Conservation (phyloP, 2,113 vertebrate genomes). For the Myanophis thanlyinensis region DNA sequence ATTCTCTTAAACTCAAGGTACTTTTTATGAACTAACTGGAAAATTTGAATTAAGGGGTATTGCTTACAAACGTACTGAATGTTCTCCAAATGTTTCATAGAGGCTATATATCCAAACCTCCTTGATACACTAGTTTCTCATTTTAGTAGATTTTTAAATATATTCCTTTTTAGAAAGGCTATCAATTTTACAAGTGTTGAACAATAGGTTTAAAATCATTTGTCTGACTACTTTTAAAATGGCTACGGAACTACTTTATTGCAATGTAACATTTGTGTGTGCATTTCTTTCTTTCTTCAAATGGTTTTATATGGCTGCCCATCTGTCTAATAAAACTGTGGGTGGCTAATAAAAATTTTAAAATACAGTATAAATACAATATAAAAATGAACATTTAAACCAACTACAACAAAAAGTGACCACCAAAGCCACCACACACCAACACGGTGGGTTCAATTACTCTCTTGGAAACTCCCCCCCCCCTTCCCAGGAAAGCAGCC, state of each 20-base stretch:
- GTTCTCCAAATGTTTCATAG: too few species aligned
- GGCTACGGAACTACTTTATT: not conserved
- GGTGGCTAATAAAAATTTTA: not conserved
- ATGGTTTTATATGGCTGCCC: not conserved
- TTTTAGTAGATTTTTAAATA: not conserved
- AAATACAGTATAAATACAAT: not conserved
- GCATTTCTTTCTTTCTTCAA: not conserved
- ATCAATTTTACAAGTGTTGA: not conserved
- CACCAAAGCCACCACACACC: not conserved
- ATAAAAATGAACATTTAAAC: not conserved
- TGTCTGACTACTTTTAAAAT: not conserved
- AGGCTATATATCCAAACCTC: not conserved
- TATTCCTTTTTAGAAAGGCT: not conserved
- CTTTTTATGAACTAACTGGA: not conserved
- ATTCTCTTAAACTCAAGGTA: conserved; percentile 98
- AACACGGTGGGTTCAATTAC: not conserved
- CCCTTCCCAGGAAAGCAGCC: not conserved
- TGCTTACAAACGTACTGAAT: not conserved
- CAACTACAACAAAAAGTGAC: not conserved
- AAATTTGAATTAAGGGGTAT: conserved; percentile 7
- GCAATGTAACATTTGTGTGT: not conserved
- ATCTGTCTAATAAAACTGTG: not conserved
- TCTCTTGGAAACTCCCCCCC: not conserved
- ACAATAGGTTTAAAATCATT: not conserved
- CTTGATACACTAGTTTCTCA: not conserved